phyloP scores from a whole-genome alignment of 53 echinoderm and acorn worm genomes.

The Apostichopus leukothele region DNA sequence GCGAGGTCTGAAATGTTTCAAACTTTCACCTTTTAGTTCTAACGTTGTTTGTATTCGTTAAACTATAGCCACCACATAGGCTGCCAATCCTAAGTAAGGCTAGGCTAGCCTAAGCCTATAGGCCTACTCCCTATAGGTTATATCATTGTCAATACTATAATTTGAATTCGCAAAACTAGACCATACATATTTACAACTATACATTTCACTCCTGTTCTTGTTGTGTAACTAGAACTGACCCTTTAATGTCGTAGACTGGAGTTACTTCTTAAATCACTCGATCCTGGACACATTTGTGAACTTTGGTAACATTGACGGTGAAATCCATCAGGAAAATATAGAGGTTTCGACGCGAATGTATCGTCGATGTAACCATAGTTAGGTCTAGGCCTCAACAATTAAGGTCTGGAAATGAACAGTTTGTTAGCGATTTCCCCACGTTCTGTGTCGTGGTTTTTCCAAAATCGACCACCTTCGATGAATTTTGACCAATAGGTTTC shows the following conservation, averaged over 20 bases:
- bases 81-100: too few species aligned
- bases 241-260: slow-evolving; percentile 12
- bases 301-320: slow-evolving; percentile 21
- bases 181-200: too few species aligned
- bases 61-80: too few species aligned
- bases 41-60: too few species aligned
- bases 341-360: background rate
- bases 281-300: slow-evolving; percentile 20
- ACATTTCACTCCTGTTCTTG: too few species aligned
- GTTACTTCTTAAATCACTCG: slow-evolving; percentile 6
- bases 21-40: too few species aligned
- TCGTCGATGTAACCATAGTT: background rate
- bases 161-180: too few species aligned
- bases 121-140: too few species aligned
- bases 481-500: slow-evolving; percentile 4
- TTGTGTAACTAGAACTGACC: background rate
- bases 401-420: background rate
- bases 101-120: too few species aligned
- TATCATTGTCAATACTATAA: too few species aligned
- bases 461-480: background rate
- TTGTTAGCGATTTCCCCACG: slow-evolving; percentile 28
- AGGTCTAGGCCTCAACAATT: slow-evolving; percentile 10
- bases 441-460: slow-evolving; percentile 25
- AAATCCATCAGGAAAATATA: background rate
- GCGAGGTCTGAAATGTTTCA: too few species aligned